A percentile compares a stretch with the other conserved stretches of the same genome.
Conservation (phyloP, 1,140 invertebrate species). For the Thaumatotibia leucotreta region DNA sequence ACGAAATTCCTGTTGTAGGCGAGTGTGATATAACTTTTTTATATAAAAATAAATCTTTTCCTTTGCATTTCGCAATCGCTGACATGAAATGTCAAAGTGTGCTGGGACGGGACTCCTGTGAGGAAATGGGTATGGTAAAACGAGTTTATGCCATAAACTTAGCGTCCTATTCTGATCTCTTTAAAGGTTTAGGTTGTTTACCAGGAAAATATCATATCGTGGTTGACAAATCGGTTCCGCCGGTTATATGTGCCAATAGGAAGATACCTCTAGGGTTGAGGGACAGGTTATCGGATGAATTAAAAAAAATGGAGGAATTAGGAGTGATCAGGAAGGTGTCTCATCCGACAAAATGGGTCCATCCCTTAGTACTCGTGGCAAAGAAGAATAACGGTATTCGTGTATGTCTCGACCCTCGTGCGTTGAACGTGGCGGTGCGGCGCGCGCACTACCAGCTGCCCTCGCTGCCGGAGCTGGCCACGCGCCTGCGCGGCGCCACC, state of each 20-base stretch:
- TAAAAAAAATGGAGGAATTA: not conserved
- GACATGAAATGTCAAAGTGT: conserved; percentile 19
- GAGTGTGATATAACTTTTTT: conserved; percentile 18
- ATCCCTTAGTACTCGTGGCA: too few species aligned
- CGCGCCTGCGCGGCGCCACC: too few species aligned
- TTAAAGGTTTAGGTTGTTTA: conserved; percentile 11
- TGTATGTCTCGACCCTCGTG: too few species aligned
- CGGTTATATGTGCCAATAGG: not conserved
- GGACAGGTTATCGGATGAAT: not conserved
- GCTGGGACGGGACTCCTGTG: conserved; percentile 15
- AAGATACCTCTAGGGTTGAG: not conserved
- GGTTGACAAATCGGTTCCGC: not conserved
- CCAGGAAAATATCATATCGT: conserved; percentile 17
- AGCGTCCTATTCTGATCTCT: not conserved
- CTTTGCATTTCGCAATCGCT: conserved; percentile 21
- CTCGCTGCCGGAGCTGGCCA: too few species aligned
- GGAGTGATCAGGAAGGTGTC: not conserved
- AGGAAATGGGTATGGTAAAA: conserved; percentile 10
- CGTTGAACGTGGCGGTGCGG: too few species aligned
- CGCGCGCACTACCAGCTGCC: too few species aligned
- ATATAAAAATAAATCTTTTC: conserved; percentile 20
- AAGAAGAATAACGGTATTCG: too few species aligned
- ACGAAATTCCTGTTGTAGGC: conserved; percentile 22
- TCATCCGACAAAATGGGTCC: not conserved
- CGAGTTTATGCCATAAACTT: conserved; percentile 14